These are phyloP conservation scores for Dromococcyx pavoninus DNA, from an alignment of 2,797 vertebrate species.

Conservation along the genomic window DNA sequence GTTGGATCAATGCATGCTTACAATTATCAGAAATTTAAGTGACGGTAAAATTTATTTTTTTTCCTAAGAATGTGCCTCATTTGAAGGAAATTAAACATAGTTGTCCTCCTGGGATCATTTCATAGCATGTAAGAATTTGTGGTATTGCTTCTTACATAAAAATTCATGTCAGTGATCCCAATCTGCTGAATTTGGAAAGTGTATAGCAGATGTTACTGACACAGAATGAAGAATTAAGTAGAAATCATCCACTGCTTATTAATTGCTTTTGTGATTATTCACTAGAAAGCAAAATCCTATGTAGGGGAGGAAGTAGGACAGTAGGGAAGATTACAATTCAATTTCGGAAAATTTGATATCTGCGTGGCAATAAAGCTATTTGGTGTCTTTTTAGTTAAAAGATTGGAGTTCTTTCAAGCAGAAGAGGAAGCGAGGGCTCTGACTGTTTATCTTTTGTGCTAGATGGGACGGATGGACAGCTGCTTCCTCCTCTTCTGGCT, in stretches of 20 bases:
- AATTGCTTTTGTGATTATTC: slow-evolving; percentile 36
- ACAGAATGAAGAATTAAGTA: slow-evolving; percentile 29
- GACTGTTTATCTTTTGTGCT: neutral
- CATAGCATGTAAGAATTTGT: slow-evolving; percentile 26
- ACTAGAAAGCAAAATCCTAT: slow-evolving; percentile 13
- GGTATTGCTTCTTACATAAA: slow-evolving; percentile 25
- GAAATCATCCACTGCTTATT: slow-evolving; percentile 44
- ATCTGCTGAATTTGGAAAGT: neutral
- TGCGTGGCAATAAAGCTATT: neutral
- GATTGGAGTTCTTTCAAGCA: neutral
- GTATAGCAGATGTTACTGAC: neutral
- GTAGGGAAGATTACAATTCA: neutral
- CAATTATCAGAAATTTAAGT: slow-evolving; percentile 12
- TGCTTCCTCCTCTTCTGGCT: slow-evolving; percentile 28
- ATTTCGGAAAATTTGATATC: neutral
- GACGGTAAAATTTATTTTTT: neutral
- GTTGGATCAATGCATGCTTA: neutral
- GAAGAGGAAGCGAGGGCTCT: neutral
- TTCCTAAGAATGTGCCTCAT: neutral
- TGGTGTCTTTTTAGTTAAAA: neutral
- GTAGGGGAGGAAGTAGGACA: neutral
- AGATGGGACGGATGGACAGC: neutral
- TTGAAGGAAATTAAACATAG: slow-evolving; percentile 20
- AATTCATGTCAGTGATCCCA: slow-evolving; percentile 32
- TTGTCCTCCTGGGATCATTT: slow-evolving; percentile 21